Evolutionary conservation across 2,797 vertebrate species (phyloP), one percentile per base, ranked within the genome.

Genomic region (Xenentodon cancila): DNA sequence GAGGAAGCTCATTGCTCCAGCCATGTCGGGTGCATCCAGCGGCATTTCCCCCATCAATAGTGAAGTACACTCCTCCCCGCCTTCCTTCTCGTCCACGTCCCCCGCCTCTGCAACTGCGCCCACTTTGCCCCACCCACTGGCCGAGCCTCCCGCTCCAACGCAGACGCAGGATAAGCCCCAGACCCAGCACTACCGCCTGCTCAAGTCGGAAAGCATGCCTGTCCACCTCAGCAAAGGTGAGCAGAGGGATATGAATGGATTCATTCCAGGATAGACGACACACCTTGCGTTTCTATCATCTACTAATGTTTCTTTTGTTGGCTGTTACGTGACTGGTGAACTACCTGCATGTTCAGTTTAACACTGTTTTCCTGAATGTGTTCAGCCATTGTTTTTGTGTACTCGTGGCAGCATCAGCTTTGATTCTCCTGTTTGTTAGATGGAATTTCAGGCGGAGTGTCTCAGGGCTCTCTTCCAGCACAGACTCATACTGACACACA

Each of bases 191-290:
- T 94, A 95, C 71, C 90, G 97, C 30, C 90, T 99, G 87, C 93
- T 99, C 84, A 99, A 99, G 78, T 99, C 97, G 0, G 98, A 99
- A 89, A 99, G 98, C 91, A 95, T 99, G 95, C 98, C 98, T 0
- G 96, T 97, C 55, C 96, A 98, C 6, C 92, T 99, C 69, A 94
- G 95, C 88, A 99, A 96, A 97, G 97, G 98, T 99, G 89, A 72
- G 81, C 22, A 18, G 27, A 11, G 3, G 21, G 17, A 68, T 17
- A 4, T 19, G 9, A 16, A 44, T 8, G 9, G 13, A 48, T 56
- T 49, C 30, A n/a, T 60, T 27, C 9, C 11, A 47, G 45, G 13
- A 20, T 8, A 19, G 12, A 30, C 3, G 0, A 7, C 16, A 1
- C 19, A 9, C 42, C 18, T 11, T 22, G 2, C 9, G 37, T 5